phyloP scores from a whole-genome alignment of 2,888 invertebrate genomes.

The Callyntrura guangdongensis region DNA sequence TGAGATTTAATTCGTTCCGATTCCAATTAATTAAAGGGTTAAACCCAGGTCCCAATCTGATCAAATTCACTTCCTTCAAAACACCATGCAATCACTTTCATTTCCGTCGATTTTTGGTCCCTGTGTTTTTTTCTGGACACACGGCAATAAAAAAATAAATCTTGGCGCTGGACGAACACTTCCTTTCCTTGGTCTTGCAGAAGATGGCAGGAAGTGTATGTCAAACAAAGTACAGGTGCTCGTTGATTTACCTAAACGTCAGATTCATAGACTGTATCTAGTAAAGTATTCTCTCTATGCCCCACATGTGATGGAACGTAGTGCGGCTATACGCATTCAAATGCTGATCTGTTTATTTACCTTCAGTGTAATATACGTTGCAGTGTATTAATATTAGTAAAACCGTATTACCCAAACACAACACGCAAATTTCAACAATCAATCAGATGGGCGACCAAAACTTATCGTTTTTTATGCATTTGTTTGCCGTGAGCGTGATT shows the following conservation, averaged over 20 bases:
- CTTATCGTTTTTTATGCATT: not conserved
- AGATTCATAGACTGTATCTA: too few species aligned
- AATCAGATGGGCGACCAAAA: not conserved
- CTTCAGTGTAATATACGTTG: not conserved
- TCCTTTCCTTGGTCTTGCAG: not conserved
- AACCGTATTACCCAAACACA: too few species aligned
- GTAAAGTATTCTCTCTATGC: too few species aligned
- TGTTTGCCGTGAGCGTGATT: not conserved
- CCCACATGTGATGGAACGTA: not conserved
- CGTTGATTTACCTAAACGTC: too few species aligned
- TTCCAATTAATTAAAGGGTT: not conserved
- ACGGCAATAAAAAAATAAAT: not conserved
- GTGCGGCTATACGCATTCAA: not conserved
- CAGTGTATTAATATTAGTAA: too few species aligned
- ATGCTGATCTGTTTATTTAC: not conserved
- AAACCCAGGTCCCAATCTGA: constrained; percentile 15
- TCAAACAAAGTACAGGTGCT: too few species aligned
- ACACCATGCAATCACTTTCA: constrained; percentile 36
- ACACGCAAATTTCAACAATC: not conserved
- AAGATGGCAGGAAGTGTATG: not conserved
- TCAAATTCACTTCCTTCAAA: not conserved
- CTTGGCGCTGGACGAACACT: not conserved
- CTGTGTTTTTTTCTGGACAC: not conserved
- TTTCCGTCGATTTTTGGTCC: not conserved
- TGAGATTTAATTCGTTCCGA: not conserved